Evolutionary conservation across 2,113 vertebrate genomes (phyloP).

Genomic region (Pygoscelis antarcticus): DNA sequence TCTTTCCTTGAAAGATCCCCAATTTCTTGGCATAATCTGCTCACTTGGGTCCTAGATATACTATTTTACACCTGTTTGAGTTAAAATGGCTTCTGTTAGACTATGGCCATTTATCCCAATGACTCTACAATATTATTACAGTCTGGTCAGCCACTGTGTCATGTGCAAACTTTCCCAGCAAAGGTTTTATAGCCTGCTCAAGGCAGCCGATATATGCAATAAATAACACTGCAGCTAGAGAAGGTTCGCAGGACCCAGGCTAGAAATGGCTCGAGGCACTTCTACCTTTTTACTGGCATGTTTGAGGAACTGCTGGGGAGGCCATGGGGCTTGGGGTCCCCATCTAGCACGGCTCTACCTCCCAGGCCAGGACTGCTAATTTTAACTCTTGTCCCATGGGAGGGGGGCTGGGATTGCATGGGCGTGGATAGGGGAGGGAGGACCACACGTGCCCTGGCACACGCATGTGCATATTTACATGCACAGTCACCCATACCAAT

Average conservation of each 20-base stretch:
- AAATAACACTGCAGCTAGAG: not conserved
- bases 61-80: not conserved
- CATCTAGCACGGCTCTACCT: accelerated
- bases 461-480: not conserved
- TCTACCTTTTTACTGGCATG: not conserved
- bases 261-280: not conserved
- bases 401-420: not conserved
- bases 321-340: not conserved
- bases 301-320: not conserved
- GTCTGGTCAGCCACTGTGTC: not conserved
- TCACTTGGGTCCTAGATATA: not conserved
- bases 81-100: not conserved
- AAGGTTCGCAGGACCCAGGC: not conserved
- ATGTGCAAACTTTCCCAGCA: conserved; percentile 36
- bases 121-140: not conserved
- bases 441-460: accelerated
- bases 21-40: not conserved
- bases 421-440: not conserved
- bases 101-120: not conserved
- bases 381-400: not conserved
- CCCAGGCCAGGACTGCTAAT: not conserved
- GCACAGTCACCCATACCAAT: accelerated
- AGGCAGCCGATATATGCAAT: not conserved
- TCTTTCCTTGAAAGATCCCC: not conserved
- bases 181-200: not conserved